A percentile compares a stretch with the other conserved stretches of the same genome.
These are phyloP conservation scores for Acipenser ruthenus DNA, from an alignment of 2,797 vertebrate species.

Conservation along the genomic window DNA sequence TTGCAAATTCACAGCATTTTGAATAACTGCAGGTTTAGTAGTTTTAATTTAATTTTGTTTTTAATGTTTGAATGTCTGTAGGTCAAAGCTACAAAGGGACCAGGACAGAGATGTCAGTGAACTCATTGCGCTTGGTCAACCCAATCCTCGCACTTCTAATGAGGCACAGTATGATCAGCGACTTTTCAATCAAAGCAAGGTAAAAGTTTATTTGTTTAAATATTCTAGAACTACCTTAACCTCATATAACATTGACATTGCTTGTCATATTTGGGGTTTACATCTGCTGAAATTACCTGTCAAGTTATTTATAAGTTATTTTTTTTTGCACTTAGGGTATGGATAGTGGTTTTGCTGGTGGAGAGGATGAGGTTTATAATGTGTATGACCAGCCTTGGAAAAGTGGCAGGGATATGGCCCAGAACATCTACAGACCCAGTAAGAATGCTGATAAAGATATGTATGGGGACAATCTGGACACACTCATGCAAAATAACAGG, in stretches of 20 bases:
- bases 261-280: too few relatives aligned
- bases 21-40: background rate
- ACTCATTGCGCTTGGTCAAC: slow-evolving; percentile 84
- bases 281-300: too few relatives aligned
- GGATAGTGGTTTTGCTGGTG: slow-evolving; percentile 91
- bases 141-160: slow-evolving; percentile 78
- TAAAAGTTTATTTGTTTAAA: slow-evolving; percentile 32
- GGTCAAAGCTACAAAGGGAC: slow-evolving; percentile 91
- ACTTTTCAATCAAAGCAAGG: slow-evolving; percentile 93
- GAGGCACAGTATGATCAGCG: slow-evolving; percentile 91
- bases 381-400: slow-evolving; percentile 93
- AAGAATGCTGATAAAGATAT: slow-evolving; percentile 84
- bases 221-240: background rate
- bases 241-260: background rate
- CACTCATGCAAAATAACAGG: slow-evolving; percentile 82
- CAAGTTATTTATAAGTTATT: background rate
- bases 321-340: slow-evolving; percentile 65
- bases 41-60: slow-evolving; percentile 6
- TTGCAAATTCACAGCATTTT: too few relatives aligned
- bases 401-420: slow-evolving; percentile 81
- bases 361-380: slow-evolving; percentile 89
- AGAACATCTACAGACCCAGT: slow-evolving; percentile 88
- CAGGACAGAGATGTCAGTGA: slow-evolving; percentile 96
- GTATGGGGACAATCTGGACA: slow-evolving; percentile 82
- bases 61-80: slow-evolving; percentile 34